Percentiles rank a stretch among this genome's conserved stretches.
phyloP scores from a whole-genome alignment of 1,140 invertebrate genomes.

The Vollenhovia emeryi region DNA sequence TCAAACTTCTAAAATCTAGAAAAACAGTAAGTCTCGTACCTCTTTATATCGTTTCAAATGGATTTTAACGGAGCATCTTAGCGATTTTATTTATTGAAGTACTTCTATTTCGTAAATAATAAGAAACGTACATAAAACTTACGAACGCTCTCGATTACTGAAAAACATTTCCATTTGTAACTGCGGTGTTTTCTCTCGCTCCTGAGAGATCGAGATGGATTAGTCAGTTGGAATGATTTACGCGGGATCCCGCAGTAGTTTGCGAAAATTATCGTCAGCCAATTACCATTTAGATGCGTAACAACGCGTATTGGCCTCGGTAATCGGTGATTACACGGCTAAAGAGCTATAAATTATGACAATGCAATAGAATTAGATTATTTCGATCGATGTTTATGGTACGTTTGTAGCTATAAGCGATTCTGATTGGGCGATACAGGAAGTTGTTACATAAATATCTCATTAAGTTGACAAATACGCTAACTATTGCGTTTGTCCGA shows the following conservation, averaged over 20 bases:
- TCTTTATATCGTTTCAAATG: background rate
- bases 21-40: background rate
- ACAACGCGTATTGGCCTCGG: conserved; percentile 15
- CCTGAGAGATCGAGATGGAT: conserved; percentile 16
- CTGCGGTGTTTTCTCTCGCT: background rate
- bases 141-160: background rate
- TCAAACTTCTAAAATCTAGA: background rate
- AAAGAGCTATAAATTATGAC: conserved; percentile 56
- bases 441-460: conserved; percentile 34
- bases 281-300: conserved; percentile 56
- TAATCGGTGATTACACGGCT: conserved; percentile 49
- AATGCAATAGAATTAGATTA: conserved; percentile 53
- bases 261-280: conserved; percentile 52
- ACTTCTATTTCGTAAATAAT: background rate
- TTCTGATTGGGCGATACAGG: background rate
- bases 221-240: conserved; percentile 29
- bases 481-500: conserved; percentile 3
- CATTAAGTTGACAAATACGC: conserved; percentile 31
- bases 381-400: background rate
- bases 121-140: background rate
- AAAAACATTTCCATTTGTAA: background rate
- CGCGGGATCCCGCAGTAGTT: background rate
- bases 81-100: background rate
- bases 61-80: background rate
- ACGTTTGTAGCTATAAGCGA: conserved; percentile 40